Conservation (phyloP, 1,140 invertebrate species). For the Drosophila burlai region DNA sequence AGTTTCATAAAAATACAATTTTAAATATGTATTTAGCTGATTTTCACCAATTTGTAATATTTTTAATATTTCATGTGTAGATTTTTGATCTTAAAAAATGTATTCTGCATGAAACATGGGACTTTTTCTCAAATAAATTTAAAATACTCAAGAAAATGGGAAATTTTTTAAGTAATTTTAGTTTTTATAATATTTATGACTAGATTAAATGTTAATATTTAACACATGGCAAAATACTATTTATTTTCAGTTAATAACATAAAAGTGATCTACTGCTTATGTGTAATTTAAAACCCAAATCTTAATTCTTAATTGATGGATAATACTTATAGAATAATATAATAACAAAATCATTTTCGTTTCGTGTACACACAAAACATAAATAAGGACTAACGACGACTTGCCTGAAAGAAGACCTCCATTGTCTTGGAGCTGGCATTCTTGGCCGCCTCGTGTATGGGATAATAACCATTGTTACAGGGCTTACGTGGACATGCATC, state of each 20-base stretch:
- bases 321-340: not conserved
- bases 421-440: slow-evolving; percentile 93
- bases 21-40: not conserved
- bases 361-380: not conserved
- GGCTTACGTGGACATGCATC: slow-evolving; percentile 89
- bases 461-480: slow-evolving; percentile 94
- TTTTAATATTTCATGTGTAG: not conserved
- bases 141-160: too few species aligned
- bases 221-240: too few species aligned
- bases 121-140: too few species aligned
- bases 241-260: too few species aligned
- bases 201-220: too few species aligned
- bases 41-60: not conserved
- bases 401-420: slow-evolving; percentile 89
- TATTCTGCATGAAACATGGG: not conserved
- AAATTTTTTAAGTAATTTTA: too few species aligned
- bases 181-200: too few species aligned
- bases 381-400: slow-evolving; percentile 21
- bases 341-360: not conserved
- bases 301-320: too few species aligned
- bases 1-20: not conserved
- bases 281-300: too few species aligned
- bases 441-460: slow-evolving; percentile 95
- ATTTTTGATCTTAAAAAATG: not conserved
- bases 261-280: too few species aligned